A percentile compares a stretch with the other conserved stretches of the same genome.
phyloP scores from a whole-genome alignment of 1,140 invertebrate genomes.

The Camponotus floridanus region DNA sequence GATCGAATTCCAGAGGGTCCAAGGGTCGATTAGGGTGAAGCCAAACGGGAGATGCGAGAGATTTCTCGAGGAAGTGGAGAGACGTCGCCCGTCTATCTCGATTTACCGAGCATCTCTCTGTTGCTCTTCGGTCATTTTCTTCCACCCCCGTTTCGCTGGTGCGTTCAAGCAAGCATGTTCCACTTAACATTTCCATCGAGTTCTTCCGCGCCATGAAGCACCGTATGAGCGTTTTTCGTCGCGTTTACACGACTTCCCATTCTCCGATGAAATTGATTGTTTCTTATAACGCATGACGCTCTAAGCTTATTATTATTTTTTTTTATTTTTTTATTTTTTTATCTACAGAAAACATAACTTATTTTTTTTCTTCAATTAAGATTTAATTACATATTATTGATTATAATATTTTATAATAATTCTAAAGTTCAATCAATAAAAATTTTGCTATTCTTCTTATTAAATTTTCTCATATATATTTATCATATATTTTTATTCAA shows the following conservation, averaged over 20 bases:
- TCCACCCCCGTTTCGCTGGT: constrained; percentile 39
- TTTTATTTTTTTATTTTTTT: constrained; percentile 17
- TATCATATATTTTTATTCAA: background rate
- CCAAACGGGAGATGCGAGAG: constrained; percentile 74
- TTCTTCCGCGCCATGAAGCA: constrained; percentile 76
- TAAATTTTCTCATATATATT: background rate
- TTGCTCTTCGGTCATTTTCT: constrained; percentile 66
- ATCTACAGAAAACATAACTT: background rate
- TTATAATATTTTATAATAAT: background rate
- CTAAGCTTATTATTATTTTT: constrained; percentile 5
- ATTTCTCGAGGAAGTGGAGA: constrained; percentile 64
- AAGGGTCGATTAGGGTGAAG: constrained; percentile 75
- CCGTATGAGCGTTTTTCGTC: constrained; percentile 55
- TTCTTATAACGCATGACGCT: constrained; percentile 22
- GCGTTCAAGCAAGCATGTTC: constrained; percentile 55
- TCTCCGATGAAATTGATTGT: constrained; percentile 35
- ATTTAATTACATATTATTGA: background rate
- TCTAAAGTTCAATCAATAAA: background rate
- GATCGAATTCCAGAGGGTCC: constrained; percentile 71
- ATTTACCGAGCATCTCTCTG: constrained; percentile 66
- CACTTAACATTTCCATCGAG: constrained; percentile 81
- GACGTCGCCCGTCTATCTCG: constrained; percentile 66
- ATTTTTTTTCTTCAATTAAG: background rate
- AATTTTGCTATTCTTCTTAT: background rate
- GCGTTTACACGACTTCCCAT: constrained; percentile 51